A percentile compares a stretch with the other conserved stretches of the same genome.
Conservation (phyloP, 2,113 vertebrate species). For the Micromys minutus region DNA sequence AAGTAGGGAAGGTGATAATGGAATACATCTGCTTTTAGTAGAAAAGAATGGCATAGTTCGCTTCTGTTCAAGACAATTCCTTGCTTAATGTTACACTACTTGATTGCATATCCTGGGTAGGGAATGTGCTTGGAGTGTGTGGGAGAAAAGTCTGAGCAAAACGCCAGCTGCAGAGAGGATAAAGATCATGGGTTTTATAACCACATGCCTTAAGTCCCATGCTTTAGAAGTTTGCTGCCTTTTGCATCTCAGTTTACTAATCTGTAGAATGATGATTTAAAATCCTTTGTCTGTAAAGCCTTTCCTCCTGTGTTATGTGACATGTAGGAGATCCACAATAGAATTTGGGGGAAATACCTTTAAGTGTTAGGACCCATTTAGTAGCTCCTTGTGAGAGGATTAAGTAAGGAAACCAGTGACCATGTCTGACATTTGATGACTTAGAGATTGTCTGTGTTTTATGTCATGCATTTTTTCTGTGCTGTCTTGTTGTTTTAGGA, state of each 20-base stretch:
- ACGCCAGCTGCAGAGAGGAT: background rate
- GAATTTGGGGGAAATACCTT: background rate
- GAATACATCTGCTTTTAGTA: conserved; percentile 6
- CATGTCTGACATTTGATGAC: background rate
- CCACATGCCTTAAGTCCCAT: background rate
- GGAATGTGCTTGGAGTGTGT: background rate
- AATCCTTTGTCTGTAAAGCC: background rate
- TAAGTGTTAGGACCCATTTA: background rate
- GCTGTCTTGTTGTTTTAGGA: background rate
- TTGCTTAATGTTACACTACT: background rate
- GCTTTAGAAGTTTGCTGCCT: background rate
- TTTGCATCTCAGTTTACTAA: background rate
- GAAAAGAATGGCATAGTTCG: conserved; percentile 19
- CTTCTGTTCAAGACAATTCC: conserved; percentile 6
- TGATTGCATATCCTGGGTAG: background rate
- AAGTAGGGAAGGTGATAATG: background rate
- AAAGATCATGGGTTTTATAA: background rate
- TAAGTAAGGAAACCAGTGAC: conserved; percentile 5
- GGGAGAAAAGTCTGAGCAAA: background rate
- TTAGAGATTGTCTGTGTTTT: background rate
- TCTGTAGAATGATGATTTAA: conserved; percentile 23
- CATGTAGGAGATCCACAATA: background rate
- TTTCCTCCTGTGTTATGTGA: background rate
- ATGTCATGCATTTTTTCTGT: background rate
- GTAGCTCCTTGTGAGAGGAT: background rate